Percentiles rank a stretch among this genome's conserved stretches.
These are phyloP conservation scores for Muscina levida DNA, from an alignment of 2,888 invertebrate species.

Conservation along the genomic window DNA sequence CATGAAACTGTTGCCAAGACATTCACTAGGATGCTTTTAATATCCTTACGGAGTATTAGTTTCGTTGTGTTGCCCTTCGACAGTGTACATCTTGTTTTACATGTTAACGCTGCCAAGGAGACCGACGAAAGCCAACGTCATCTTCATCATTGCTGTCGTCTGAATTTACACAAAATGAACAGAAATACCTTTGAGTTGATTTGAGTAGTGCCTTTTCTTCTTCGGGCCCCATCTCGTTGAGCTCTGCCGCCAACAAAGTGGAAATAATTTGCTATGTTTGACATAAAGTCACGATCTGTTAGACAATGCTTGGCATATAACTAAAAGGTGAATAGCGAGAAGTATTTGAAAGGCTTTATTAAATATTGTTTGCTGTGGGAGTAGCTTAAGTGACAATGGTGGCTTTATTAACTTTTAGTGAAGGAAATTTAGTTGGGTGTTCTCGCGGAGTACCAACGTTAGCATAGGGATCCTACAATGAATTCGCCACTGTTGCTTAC, in stretches of 20 bases:
- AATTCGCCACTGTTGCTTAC: neutral
- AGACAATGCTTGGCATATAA: neutral
- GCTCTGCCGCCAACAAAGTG: conserved; percentile 39
- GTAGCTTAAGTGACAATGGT: conserved; percentile 49
- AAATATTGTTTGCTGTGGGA: conserved; percentile 49
- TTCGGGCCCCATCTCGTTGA: neutral
- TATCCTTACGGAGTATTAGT: conserved; percentile 36
- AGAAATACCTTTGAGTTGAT: neutral
- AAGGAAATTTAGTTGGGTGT: too few species aligned
- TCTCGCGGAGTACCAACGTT: too few species aligned
- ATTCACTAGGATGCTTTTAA: conserved; percentile 31
- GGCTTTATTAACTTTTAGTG: conserved; percentile 3
- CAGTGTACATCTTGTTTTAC: conserved; percentile 45
- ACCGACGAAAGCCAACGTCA: conserved; percentile 41
- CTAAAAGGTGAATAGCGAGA: neutral
- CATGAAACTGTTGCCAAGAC: conserved; percentile 8
- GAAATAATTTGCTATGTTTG: conserved; percentile 63
- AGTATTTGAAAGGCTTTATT: conserved; percentile 50
- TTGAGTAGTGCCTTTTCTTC: conserved; percentile 22
- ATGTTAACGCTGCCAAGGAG: neutral
- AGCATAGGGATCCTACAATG: too few species aligned
- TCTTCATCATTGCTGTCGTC: conserved; percentile 16
- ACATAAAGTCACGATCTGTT: conserved; percentile 62
- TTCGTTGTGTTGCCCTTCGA: neutral
- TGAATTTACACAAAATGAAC: conserved; percentile 45